Base-by-base conservation (phyloP, 2,888 invertebrate species). In the Caenorhabditis sp. region DNA sequence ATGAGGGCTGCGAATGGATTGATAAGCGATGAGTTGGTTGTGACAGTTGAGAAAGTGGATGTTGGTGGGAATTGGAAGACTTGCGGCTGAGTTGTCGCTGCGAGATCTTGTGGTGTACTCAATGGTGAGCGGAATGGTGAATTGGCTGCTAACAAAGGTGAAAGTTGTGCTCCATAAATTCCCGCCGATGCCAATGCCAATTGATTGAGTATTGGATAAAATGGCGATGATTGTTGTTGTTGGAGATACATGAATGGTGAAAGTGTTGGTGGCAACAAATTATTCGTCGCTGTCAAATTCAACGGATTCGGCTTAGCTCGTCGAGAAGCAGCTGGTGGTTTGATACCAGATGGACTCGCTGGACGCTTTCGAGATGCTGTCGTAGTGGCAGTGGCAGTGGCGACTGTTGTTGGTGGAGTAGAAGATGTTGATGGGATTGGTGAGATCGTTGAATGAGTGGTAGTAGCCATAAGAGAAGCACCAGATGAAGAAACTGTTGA, bases 51-150 rank as follows among this genome's bases (percentile, higher is more conserved):
- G 52, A 67, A 61, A 0, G 67, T 60, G 27, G 64, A 64, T 4
- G 66, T 74, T 26, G 73, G 78, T 14, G 77, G 77, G 61, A 77
- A 77, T 66, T 77, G 79, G 71, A 80, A 80, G 25, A 67, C 69
- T 63, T 76, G 76, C n/a, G 63, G 52, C 17, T 71, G 71, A 0
- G 59, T 25, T 4, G 14, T 56, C 17, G 50, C 57, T n/a, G n/a
- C n/a, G n/a, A n/a, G n/a, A 4, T 49, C 61, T 25, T 75, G 66
- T 27, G 69, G 67, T 1, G 69, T 67, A 0, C 67, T 59, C 52
- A 70, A 25, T 7, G 72, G 67, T 12, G 72, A 70, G 17, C 70
- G 54, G 61, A 78, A 78, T 36, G 76, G 78, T 4, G 69, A 68
- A 20, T 63, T 61, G 20, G 57, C 27, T 8, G 70, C 56, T 10